Percentiles rank a stretch among this genome's conserved stretches.
Conservation (phyloP, 2,797 vertebrate genomes). For the Enteromius mattozi region DNA sequence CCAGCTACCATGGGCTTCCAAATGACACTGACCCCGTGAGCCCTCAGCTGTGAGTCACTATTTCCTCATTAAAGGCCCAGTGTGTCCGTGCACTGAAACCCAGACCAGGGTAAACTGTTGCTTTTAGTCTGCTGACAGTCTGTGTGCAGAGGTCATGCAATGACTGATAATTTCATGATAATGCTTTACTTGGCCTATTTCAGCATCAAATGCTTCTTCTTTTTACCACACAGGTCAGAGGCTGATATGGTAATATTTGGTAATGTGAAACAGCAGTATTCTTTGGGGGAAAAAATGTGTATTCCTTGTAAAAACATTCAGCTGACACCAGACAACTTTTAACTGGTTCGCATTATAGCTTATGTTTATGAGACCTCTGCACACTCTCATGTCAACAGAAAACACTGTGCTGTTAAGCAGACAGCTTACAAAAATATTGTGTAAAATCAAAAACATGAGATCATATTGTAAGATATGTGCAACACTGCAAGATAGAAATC, state of each 20-base stretch:
- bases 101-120: not conserved
- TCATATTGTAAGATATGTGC: not conserved
- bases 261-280: not conserved
- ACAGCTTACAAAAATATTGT: not conserved
- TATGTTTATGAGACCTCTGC: not conserved
- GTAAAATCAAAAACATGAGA: not conserved
- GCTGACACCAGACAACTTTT: not conserved
- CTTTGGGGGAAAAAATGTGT: not conserved
- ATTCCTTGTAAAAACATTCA: not conserved
- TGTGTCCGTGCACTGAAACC: not conserved
- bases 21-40: constrained; percentile 9
- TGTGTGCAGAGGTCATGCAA: not conserved
- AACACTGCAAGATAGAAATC: not conserved
- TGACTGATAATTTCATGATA: not conserved
- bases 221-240: not conserved
- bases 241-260: not conserved
- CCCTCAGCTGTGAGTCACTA: not conserved
- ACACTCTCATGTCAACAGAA: not conserved
- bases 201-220: not conserved
- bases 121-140: not conserved
- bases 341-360: not conserved
- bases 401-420: not conserved
- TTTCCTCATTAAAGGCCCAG: constrained; percentile 19
- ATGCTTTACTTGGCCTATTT: not conserved
- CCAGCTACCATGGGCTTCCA: not conserved